phyloP scores from a whole-genome alignment of 2,797 vertebrate species.

The Brotula barbata region DNA sequence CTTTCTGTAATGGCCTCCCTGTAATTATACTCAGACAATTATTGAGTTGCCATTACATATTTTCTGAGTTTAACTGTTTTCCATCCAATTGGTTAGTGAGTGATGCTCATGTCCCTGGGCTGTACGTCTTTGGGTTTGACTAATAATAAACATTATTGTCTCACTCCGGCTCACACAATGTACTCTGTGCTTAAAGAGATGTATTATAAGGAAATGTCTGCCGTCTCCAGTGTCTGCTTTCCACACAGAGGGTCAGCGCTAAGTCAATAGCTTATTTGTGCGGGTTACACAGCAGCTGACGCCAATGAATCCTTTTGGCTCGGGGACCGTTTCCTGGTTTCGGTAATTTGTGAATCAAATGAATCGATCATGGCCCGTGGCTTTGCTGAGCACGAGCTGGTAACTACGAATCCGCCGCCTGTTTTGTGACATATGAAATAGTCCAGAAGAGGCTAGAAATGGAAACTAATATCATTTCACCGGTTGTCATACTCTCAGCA shows the following conservation, averaged over 20 bases:
- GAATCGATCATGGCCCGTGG: constrained; percentile 30
- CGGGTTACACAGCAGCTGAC: constrained; percentile 25
- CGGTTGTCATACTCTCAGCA: constrained; percentile 27
- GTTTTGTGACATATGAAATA: constrained; percentile 33
- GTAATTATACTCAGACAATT: constrained; percentile 13
- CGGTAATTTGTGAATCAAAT: constrained; percentile 41
- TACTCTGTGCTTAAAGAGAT: constrained; percentile 35
- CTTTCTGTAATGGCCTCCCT: constrained; percentile 13
- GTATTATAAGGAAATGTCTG: constrained; percentile 40
- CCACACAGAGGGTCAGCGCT: constrained; percentile 45
- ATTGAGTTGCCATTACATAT: constrained; percentile 16
- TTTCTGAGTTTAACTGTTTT: constrained; percentile 14
- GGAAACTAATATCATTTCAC: constrained; percentile 48
- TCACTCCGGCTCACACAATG: constrained; percentile 26
- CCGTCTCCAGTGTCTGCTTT: constrained; percentile 48
- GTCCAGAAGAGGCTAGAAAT: constrained; percentile 36
- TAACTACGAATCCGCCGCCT: constrained; percentile 19
- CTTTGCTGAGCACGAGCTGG: constrained; percentile 33
- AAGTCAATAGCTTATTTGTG: constrained; percentile 52
- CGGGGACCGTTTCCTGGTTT: constrained; percentile 7
- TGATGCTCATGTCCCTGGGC: constrained; percentile 16
- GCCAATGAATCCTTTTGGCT: constrained; percentile 38
- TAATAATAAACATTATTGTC: constrained; percentile 56
- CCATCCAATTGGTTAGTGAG: constrained; percentile 22
- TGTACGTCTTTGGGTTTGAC: constrained; percentile 48